Conservation (phyloP, 2,113 vertebrate genomes). For the Rhabdornis inornatus region DNA sequence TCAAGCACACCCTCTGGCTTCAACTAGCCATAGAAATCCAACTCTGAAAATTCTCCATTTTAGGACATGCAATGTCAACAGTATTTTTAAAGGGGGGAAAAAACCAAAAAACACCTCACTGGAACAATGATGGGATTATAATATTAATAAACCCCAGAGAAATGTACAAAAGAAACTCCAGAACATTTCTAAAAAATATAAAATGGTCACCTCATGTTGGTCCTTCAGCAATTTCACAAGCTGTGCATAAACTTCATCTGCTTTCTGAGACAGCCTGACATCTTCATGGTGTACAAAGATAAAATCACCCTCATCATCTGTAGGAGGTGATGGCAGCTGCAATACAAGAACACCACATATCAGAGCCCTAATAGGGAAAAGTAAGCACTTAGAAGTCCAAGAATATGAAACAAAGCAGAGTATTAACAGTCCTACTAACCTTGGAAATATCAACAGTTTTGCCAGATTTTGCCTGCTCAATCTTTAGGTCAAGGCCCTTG, state of each 20-base stretch:
- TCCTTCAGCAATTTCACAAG: slow-evolving; percentile 87
- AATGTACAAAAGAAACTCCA: not conserved
- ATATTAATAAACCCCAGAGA: not conserved
- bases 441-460: slow-evolving; percentile 80
- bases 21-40: not conserved
- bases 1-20: not conserved
- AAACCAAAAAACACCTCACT: not conserved
- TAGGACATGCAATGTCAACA: not conserved
- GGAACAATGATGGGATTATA: not conserved
- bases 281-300: slow-evolving; percentile 92
- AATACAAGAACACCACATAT: not conserved
- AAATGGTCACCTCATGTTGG: slow-evolving; percentile 81
- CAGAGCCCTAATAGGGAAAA: not conserved
- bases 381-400: not conserved
- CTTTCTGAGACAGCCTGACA: slow-evolving; percentile 84
- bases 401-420: not conserved
- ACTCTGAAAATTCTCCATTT: not conserved
- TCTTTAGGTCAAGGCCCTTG: slow-evolving; percentile 82
- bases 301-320: slow-evolving; percentile 89
- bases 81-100: not conserved
- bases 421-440: slow-evolving; percentile 63
- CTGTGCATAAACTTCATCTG: slow-evolving; percentile 86
- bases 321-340: slow-evolving; percentile 89
- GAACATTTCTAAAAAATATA: not conserved
- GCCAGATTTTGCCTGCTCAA: slow-evolving; percentile 78